Percentiles rank a stretch among this genome's conserved stretches.
Evolutionary conservation across 2,113 vertebrate species (phyloP).

Genomic region (Brienomyrus longianalis): DNA sequence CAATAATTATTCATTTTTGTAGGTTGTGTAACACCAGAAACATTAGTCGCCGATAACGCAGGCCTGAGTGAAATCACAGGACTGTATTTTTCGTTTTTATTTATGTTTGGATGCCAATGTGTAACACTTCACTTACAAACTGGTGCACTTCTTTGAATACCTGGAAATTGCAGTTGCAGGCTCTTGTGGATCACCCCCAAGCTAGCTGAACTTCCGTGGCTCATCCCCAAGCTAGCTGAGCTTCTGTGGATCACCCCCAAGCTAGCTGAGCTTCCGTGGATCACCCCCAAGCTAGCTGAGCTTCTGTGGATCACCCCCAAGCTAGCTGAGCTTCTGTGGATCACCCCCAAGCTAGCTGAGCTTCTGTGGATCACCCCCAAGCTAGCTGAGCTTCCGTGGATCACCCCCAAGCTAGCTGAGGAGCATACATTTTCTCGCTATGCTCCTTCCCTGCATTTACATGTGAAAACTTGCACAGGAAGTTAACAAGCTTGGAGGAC

Average conservation of each 20-base stretch:
- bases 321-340: constrained; percentile 24
- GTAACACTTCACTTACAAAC: not conserved
- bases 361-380: not conserved
- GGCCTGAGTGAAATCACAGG: not conserved
- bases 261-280: not conserved
- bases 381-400: too few relatives aligned
- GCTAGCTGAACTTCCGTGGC: constrained; percentile 24
- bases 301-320: constrained; percentile 45
- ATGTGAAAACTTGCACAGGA: constrained; percentile 68
- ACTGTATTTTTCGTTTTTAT: not conserved
- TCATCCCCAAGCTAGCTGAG: constrained; percentile 17
- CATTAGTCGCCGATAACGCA: not conserved
- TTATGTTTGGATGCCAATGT: not conserved
- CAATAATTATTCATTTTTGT: not conserved
- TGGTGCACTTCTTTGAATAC: constrained; percentile 54
- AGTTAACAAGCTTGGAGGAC: constrained; percentile 58
- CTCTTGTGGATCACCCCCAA: constrained; percentile 53
- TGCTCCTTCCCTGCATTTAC: constrained; percentile 54
- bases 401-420: constrained; percentile 32
- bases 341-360: constrained; percentile 17
- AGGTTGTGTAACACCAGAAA: not conserved
- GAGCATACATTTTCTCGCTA: constrained; percentile 59
- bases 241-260: not conserved
- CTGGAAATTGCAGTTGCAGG: constrained; percentile 59
- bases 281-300: constrained; percentile 17